Evolutionary conservation across 2,888 invertebrate species (phyloP), one percentile per base, ranked within the genome.

Genomic region (Drosophila setosimentum): DNA sequence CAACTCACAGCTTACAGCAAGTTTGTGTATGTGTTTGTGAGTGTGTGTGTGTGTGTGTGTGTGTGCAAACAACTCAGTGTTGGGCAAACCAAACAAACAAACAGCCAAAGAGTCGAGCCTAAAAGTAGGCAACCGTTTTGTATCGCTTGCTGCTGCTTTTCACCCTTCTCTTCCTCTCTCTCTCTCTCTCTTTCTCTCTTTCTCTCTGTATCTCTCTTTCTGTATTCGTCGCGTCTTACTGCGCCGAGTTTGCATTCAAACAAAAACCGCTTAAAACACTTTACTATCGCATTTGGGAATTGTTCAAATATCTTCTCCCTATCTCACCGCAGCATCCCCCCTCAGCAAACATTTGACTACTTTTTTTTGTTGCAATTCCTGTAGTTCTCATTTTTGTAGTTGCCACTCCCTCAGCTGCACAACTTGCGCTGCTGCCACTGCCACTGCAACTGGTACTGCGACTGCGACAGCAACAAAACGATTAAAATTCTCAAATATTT

Each of bases 261-360:
- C 82, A 71, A 79, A 88, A 90, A 87, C 90, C 87, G 87, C 90
- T 87, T 90, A 90, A 87, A 88, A 87, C 87, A 87, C 90, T 87
- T 87, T 88, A 88, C 87, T 87, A 87, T 90, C 89, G 84, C 90
- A 90, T 88, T 87, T 87, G 88, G 87, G 73, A 84, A 87, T 87
- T 87, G 90, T 90, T 87, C 82, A 89, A 87, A 90, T 90, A 89
- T 90, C 87, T 87, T 80, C 68, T 48, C 76, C 71, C 57, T 32
- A 49, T 24, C 45, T 4, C 24, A 21, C 67, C 55, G 49, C 37
- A n/a, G 24, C 82, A 57, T 61, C 50, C 65, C n/a, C 63, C 35
- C 13, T 57, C 29, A 3, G 29, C 35, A 18, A 7, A 21, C 4
- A 18, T 30, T n/a, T 6, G 18, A 18, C 24, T 8, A 32, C 29